Conservation (phyloP, 1,140 invertebrate species). For the Schlechtendalia chinensis region DNA sequence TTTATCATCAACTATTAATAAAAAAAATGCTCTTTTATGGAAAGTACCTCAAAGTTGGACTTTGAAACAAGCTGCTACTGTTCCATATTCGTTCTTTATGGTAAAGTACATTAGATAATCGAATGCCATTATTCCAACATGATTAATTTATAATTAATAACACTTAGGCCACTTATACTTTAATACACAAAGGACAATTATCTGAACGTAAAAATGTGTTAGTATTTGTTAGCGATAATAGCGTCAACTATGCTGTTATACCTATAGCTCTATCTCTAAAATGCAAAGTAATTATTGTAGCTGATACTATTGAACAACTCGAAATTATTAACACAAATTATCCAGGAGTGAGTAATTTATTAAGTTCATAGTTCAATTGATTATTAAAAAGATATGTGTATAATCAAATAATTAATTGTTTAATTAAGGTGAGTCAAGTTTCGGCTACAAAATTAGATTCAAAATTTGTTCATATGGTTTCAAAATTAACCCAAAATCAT, state of each 20-base stretch:
- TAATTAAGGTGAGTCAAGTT: slow-evolving; percentile 15
- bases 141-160: not conserved
- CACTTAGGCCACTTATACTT: slow-evolving; percentile 1
- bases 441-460: slow-evolving; percentile 7
- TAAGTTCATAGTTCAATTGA: too few relatives aligned
- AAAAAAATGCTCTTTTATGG: slow-evolving; percentile 56
- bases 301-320: slow-evolving; percentile 8
- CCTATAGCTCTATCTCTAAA: not conserved
- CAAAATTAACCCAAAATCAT: not conserved
- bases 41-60: slow-evolving; percentile 62
- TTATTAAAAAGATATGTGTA: not conserved
- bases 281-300: slow-evolving; percentile 34
- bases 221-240: not conserved
- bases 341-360: not conserved
- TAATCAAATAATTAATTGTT: not conserved
- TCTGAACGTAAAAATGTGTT: slow-evolving; percentile 30
- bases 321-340: not conserved
- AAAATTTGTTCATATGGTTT: slow-evolving; percentile 29
- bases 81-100: slow-evolving; percentile 65
- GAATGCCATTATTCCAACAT: not conserved
- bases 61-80: slow-evolving; percentile 64
- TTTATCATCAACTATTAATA: slow-evolving; percentile 9
- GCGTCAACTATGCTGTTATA: slow-evolving; percentile 9
- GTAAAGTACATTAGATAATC: slow-evolving; percentile 48
- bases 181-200: slow-evolving; percentile 35